Percentiles rank a stretch among this genome's conserved stretches.
Evolutionary conservation across 2,888 invertebrate genomes (phyloP).

Genomic region (Eupithecia subfuscata): DNA sequence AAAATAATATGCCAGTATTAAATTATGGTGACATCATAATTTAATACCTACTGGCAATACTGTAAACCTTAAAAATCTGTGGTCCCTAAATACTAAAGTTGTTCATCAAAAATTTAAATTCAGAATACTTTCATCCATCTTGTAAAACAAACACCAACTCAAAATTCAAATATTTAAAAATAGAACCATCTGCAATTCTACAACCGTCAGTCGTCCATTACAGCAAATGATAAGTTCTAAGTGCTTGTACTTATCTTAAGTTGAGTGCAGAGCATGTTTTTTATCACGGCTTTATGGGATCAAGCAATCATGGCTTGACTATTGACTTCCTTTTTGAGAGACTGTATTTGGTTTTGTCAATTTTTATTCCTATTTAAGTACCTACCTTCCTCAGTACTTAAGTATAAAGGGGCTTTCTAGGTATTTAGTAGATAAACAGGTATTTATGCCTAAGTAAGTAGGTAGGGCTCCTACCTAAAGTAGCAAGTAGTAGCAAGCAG

Average conservation of each 20-base stretch:
- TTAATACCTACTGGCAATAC: too few species aligned
- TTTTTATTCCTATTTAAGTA: too few species aligned
- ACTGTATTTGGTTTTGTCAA: background rate
- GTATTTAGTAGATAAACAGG: too few species aligned
- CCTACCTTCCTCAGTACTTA: too few species aligned
- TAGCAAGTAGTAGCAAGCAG: too few species aligned
- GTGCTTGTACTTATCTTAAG: constrained; percentile 17
- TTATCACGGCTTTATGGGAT: constrained; percentile 34
- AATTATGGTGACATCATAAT: too few species aligned
- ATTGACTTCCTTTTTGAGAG: constrained; percentile 6
- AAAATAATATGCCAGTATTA: too few species aligned
- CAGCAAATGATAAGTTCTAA: constrained; percentile 24
- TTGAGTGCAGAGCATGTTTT: constrained; percentile 31
- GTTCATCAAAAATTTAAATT: background rate
- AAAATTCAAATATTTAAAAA: background rate
- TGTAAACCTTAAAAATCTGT: too few species aligned
- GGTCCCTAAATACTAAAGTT: background rate
- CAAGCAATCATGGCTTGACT: background rate
- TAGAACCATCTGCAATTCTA: constrained; percentile 30
- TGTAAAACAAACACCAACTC: background rate
- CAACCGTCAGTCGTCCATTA: constrained; percentile 25
- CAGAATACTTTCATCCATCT: background rate
- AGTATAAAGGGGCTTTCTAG: too few species aligned
- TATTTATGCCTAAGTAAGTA: too few species aligned
- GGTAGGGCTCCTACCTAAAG: too few species aligned